phyloP scores from a whole-genome alignment of 2,888 invertebrate species.

The Atethmia centrago region DNA sequence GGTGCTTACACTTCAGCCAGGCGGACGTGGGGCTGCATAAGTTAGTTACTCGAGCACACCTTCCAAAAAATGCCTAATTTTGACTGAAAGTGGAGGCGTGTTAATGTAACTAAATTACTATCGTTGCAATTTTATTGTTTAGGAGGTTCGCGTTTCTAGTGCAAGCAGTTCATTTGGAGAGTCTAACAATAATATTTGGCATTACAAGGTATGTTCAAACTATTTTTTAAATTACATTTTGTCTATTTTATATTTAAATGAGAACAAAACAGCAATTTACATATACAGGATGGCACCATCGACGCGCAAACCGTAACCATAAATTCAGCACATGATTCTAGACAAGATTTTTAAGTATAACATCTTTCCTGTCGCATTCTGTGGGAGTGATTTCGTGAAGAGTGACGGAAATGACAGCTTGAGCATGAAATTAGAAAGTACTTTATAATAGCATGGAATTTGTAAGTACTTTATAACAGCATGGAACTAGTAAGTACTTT shows the following conservation, averaged over 20 bases:
- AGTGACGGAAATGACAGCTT: too few species aligned
- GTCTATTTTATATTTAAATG: neutral
- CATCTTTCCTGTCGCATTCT: too few species aligned
- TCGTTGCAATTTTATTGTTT: neutral
- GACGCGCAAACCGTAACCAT: too few species aligned
- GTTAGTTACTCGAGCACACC: slow-evolving; percentile 34
- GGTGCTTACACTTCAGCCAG: slow-evolving; percentile 10
- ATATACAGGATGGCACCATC: neutral
- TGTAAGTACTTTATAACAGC: too few species aligned
- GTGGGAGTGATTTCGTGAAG: too few species aligned
- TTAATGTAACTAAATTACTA: neutral
- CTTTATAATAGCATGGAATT: too few species aligned
- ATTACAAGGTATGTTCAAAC: neutral
- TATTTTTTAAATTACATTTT: neutral
- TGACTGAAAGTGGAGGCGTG: neutral
- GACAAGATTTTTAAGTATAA: too few species aligned
- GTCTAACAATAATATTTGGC: too few species aligned
- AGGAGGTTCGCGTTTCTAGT: neutral
- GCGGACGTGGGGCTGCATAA: slow-evolving; percentile 41
- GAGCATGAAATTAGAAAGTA: too few species aligned
- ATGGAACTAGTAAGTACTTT: too few species aligned
- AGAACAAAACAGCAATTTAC: neutral
- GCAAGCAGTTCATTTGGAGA: neutral
- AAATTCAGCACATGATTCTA: too few species aligned
- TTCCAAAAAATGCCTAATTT: slow-evolving; percentile 51